Base-by-base conservation (phyloP, 2,797 vertebrate species). In the Megalops cyprinoides region DNA sequence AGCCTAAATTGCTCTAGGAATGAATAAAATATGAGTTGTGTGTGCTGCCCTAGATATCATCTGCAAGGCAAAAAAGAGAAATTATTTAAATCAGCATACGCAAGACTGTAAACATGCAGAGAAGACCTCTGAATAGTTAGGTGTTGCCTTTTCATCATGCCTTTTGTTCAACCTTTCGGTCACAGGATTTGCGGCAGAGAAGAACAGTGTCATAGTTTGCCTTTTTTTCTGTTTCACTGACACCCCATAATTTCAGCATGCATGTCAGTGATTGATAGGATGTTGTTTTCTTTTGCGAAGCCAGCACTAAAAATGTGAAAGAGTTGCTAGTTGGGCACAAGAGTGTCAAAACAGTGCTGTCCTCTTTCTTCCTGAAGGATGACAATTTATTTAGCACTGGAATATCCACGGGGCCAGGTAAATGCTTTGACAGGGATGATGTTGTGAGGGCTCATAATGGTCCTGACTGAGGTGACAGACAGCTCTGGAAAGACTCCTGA, bases 11-110 rank as follows among this genome's bases (percentile, higher is more conserved):
- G 20, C 37, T 71, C 18, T 42, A 71, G 39, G 67, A 71, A 44
- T 42, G 39, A n/a, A 71, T 44, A 71, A n/a, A 71, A 42, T 71
- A 71, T 42, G 14, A 42, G 51, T 53, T 44, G 7, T 44, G 44
- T 71, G 23, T 71, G 12, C 67, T 71, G 67, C 67, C 67, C 67
- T 44, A 71, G 67, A 71, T 42, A 71, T 71, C 37, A 71, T 71
- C 39, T 71, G 18, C 67, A 42, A 71, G 67, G 39, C 7, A 44
- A 71, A 71, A 44, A 25, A 42, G 39, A 20, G 44, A n/a, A 14
- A 1, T 39, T 18, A 71, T 71, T 71, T 71, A 71, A 1, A 23
- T 42, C 37, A 71, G 39, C 67, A n/a, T 4, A 71, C 44, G 39
- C 15, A 44, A 71, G 20, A n/a, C 37, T n/a, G 58, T 60, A 65